phyloP scores from a whole-genome alignment of 2,888 invertebrate species.

The Drosophila pegasa region DNA sequence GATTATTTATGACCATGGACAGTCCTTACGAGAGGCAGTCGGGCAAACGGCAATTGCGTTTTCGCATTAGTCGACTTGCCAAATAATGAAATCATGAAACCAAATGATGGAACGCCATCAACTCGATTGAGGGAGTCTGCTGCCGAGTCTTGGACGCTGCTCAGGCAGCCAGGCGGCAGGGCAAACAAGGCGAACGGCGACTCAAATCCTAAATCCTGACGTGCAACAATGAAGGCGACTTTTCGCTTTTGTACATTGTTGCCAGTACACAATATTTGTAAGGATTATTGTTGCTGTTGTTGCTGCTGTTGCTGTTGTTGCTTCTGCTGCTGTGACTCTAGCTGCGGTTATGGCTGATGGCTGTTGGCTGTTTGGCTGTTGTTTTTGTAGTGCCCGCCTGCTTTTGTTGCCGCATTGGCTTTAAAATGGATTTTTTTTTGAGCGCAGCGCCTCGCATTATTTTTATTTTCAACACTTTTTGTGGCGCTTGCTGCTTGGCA shows the following conservation, averaged over 20 bases:
- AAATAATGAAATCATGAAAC: slow-evolving; percentile 44
- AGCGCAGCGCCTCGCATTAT: slow-evolving; percentile 57
- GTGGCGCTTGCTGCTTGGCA: slow-evolving; percentile 39
- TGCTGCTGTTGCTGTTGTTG: slow-evolving; percentile 1
- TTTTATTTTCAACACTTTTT: slow-evolving; percentile 73
- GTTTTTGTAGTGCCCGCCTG: slow-evolving; percentile 21
- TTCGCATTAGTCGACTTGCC: slow-evolving; percentile 53
- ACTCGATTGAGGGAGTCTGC: slow-evolving; percentile 1
- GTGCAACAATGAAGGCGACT: slow-evolving; percentile 58
- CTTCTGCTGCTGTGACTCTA: background rate
- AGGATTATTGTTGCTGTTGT: slow-evolving; percentile 19
- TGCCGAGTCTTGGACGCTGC: slow-evolving; percentile 18
- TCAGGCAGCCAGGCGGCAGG: slow-evolving; percentile 40
- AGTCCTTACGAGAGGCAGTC: slow-evolving; percentile 35
- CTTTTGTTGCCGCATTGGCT: slow-evolving; percentile 77
- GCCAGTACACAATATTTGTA: slow-evolving; percentile 37
- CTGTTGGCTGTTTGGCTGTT: slow-evolving; percentile 16
- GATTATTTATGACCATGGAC: slow-evolving; percentile 69
- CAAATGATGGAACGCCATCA: slow-evolving; percentile 72
- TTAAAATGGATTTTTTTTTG: slow-evolving; percentile 61
- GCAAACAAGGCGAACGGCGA: slow-evolving; percentile 47
- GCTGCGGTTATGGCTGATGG: background rate
- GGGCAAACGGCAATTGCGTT: slow-evolving; percentile 48
- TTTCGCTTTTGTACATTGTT: slow-evolving; percentile 47
- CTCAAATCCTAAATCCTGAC: slow-evolving; percentile 64